Evolutionary conservation across 2,888 invertebrate genomes (phyloP).

Genomic region (Nomada lathburiana): DNA sequence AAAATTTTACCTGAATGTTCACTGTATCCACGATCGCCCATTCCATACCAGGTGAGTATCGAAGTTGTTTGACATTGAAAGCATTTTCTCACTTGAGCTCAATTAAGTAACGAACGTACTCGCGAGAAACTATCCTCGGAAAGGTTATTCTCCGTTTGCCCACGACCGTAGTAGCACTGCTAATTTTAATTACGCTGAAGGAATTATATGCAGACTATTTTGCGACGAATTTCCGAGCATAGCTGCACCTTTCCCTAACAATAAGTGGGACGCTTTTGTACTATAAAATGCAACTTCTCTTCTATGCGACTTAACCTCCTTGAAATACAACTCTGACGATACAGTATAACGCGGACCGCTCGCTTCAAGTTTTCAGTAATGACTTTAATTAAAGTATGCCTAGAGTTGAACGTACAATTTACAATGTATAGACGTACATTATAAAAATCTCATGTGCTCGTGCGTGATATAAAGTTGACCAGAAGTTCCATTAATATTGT

Average conservation of each 20-base stretch:
- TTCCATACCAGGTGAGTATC: slow-evolving; percentile 83
- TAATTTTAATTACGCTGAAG: background rate
- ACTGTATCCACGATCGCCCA: slow-evolving; percentile 83
- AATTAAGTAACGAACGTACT: slow-evolving; percentile 4
- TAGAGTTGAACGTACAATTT: background rate
- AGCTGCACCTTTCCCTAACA: slow-evolving; percentile 3
- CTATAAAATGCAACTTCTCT: slow-evolving; percentile 16
- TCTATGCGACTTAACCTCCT: background rate
- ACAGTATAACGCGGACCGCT: background rate
- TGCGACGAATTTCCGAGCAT: background rate
- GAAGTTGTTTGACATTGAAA: slow-evolving; percentile 58
- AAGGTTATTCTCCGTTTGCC: background rate
- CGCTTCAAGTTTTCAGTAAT: slow-evolving; percentile 16
- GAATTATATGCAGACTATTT: background rate
- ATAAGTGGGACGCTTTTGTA: slow-evolving; percentile 47
- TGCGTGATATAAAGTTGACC: too few species aligned
- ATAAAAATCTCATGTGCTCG: background rate
- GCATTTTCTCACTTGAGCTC: slow-evolving; percentile 38
- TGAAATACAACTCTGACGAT: background rate
- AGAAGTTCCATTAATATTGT: background rate
- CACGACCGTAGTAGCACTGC: background rate
- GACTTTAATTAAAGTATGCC: background rate
- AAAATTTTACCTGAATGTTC: slow-evolving; percentile 82
- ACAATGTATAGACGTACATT: too few species aligned
- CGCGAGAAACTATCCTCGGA: background rate